Percentiles rank a stretch among this genome's conserved stretches.
Evolutionary conservation across 2,888 invertebrate genomes (phyloP).

Genomic region (Euzetes globulus): DNA sequence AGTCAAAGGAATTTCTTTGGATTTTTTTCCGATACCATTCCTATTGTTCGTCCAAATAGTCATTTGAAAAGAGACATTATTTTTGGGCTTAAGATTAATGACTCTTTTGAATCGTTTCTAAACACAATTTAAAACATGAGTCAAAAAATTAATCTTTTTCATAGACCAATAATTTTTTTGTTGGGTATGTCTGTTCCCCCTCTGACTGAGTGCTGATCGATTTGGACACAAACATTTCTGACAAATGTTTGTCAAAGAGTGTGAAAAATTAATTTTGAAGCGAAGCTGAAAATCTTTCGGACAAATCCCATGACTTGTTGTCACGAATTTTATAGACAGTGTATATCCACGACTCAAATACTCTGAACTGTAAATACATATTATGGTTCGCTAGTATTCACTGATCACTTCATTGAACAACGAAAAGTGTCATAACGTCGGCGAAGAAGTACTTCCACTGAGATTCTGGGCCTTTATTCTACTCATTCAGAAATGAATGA

Average conservation of each 20-base stretch:
- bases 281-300: not conserved
- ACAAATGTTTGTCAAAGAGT: not conserved
- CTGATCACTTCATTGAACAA: too few relatives aligned
- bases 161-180: not conserved
- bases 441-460: too few relatives aligned
- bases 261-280: not conserved
- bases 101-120: not conserved
- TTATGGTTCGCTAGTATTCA: too few relatives aligned
- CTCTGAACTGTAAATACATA: too few relatives aligned
- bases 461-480: too few relatives aligned
- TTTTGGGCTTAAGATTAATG: not conserved
- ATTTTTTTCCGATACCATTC: too few relatives aligned
- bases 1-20: too few relatives aligned
- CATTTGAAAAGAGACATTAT: not conserved
- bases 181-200: not conserved
- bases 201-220: not conserved
- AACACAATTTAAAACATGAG: not conserved
- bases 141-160: not conserved
- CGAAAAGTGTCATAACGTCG: too few relatives aligned
- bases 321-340: too few relatives aligned
- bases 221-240: not conserved
- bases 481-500: not conserved
- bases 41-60: not conserved
- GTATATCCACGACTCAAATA: too few relatives aligned
- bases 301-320: not conserved